Base-by-base conservation (phyloP, 2,113 vertebrate species). In the Prunella fulvescens region DNA sequence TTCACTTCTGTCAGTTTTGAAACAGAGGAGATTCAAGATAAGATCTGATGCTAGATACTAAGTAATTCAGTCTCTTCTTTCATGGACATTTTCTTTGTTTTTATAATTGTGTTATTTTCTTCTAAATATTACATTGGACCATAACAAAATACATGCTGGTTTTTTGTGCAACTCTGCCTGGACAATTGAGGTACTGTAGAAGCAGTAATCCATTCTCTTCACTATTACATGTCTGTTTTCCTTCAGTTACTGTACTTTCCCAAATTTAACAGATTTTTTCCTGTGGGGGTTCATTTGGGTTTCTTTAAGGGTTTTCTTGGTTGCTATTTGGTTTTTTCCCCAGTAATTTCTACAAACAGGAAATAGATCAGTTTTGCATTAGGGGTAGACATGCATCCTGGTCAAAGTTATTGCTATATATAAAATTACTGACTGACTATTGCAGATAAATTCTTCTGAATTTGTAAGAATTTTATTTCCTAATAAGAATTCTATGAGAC, bases 201-300 rank as follows among this genome's bases (percentile, higher is more conserved):
- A 14, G 12, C 25, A 83, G 9, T 26, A 83, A 81, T 42, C 28
- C 11, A 8, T 31, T 92, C 28, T 60, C 9, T 69, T 86, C 50
- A 50, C 15, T 81, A 14, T 28, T 77, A 29, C 0, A 1, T 45
- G 15, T 7, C 5, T 54, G 15, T 26, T 84, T 83, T 70, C 14
- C 31, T 88, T 86, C 33, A 45, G 19, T 42, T 72, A 31, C 13
- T 58, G 5, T 20, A 47, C 28, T 42, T 16, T 61, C 4, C n/a
- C 22, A 65, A 40, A 76, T 1, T 33, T 70, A 37, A 0, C 13
- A 39, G 4, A 22, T 45, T 73, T 19, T 71, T 73, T 77, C 25
- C 25, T 29, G 1, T 16, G 14, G 4, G 3, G 1, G 4, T 2
- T 16, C 18, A 11, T 11, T 66, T 66, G 2, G 4, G 5, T 18